phyloP scores from a whole-genome alignment of 2,113 vertebrate genomes.

The Macrotus californicus region DNA sequence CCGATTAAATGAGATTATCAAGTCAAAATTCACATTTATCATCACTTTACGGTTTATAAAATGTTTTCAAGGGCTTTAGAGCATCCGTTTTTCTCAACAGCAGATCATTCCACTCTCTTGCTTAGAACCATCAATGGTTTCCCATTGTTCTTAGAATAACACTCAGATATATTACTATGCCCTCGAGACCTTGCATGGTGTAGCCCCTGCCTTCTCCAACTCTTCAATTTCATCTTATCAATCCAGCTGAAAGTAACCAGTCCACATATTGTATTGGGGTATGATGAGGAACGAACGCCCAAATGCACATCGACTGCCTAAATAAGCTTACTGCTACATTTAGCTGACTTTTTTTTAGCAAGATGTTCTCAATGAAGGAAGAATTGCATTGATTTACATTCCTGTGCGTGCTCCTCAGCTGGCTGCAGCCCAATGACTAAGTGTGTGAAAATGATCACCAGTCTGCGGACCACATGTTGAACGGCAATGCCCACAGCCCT shows the following conservation, averaged over 20 bases:
- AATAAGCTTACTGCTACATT: background rate
- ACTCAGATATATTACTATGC: background rate
- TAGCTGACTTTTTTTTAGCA: background rate
- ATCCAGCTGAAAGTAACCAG: background rate
- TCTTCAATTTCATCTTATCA: background rate
- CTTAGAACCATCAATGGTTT: background rate
- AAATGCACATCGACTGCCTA: background rate
- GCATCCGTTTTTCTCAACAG: conserved; percentile 21
- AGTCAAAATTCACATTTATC: conserved; percentile 1
- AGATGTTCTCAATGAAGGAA: background rate
- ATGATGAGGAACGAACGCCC: background rate
- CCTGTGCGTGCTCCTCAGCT: background rate
- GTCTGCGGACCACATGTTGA: background rate
- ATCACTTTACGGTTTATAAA: background rate
- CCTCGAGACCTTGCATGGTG: background rate
- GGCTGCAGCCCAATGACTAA: background rate
- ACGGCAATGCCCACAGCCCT: no score
- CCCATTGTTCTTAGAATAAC: background rate
- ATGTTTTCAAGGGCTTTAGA: conserved; percentile 27
- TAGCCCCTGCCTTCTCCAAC: background rate
- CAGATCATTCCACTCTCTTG: background rate
- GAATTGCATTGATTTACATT: background rate
- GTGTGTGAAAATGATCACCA: background rate
- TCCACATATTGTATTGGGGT: background rate
- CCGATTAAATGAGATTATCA: conserved; percentile 5